Evolutionary conservation across 2,797 vertebrate species (phyloP).

Genomic region (Hippopotamyrus pictus): DNA sequence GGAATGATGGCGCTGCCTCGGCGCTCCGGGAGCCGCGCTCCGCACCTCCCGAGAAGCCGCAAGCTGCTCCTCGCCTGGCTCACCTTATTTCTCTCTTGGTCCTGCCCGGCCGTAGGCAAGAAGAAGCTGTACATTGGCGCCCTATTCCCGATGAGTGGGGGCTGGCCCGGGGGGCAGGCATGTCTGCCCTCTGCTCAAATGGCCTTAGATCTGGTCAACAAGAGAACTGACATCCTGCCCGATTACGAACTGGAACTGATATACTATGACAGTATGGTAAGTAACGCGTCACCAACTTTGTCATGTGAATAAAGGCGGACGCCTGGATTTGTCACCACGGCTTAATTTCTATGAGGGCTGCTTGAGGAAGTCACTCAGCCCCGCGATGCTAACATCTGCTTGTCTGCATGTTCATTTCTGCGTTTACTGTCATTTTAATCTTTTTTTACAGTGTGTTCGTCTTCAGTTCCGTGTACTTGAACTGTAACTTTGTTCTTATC

Average conservation of each 20-base stretch:
- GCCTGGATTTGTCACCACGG: neutral
- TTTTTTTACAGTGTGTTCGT: neutral
- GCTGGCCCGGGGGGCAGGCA: conserved; percentile 87
- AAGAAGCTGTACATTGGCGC: conserved; percentile 88
- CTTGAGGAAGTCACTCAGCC: neutral
- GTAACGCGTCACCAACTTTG: conserved; percentile 28
- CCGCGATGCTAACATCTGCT: neutral
- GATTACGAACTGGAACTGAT: conserved; percentile 86
- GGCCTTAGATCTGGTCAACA: conserved; percentile 84
- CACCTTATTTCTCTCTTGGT: conserved; percentile 51
- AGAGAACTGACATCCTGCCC: conserved; percentile 79
- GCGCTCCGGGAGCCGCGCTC: conserved; percentile 20
- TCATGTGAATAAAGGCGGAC: neutral
- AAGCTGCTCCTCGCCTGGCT: conserved; percentile 43
- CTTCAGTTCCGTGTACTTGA: neutral
- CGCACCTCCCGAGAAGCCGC: conserved; percentile 19
- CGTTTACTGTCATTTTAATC: neutral
- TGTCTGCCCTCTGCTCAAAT: conserved; percentile 82
- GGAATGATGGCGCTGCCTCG: conserved; percentile 35
- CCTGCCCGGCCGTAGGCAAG: conserved; percentile 70
- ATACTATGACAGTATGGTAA: conserved; percentile 85
- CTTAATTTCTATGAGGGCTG: neutral
- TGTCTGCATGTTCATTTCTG: conserved; percentile 1
- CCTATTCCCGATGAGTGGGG: conserved; percentile 88
- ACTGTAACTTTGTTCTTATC: neutral